Conservation (phyloP, 2,113 vertebrate species). For the Dryoscopus gambensis region DNA sequence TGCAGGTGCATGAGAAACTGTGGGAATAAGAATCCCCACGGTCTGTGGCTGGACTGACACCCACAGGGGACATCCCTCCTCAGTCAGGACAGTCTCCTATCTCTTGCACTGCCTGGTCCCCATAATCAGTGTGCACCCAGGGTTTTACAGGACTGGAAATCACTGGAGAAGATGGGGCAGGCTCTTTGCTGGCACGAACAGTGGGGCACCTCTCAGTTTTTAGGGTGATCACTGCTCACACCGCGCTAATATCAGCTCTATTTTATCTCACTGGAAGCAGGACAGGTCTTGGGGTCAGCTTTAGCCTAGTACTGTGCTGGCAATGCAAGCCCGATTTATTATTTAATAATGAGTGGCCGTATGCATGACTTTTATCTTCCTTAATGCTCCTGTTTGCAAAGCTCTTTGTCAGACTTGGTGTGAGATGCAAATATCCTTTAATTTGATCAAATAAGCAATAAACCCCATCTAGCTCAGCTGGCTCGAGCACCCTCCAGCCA, state of each 20-base stretch:
- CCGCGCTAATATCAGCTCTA: rapidly evolving
- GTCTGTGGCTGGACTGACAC: not conserved
- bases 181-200: not conserved
- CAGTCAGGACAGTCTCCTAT: rapidly evolving
- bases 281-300: not conserved
- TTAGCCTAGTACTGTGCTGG: not conserved
- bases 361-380: not conserved
- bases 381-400: not conserved
- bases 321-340: not conserved
- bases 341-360: not conserved
- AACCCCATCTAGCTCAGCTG: not conserved
- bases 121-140: not conserved
- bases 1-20: not conserved
- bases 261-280: not conserved
- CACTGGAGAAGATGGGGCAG: not conserved
- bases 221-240: not conserved
- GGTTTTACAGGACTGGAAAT: not conserved
- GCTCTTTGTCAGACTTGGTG: not conserved
- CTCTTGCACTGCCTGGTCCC: too few species aligned
- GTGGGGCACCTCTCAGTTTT: not conserved
- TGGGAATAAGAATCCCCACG: not conserved
- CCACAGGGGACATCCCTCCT: not conserved
- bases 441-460: not conserved
- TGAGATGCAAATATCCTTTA: not conserved
- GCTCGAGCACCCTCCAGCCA: not conserved